Percentiles rank a stretch among this genome's conserved stretches.
These are phyloP conservation scores for Xiphophorus couchianus DNA, from an alignment of 2,113 vertebrate genomes.

Conservation along the genomic window DNA sequence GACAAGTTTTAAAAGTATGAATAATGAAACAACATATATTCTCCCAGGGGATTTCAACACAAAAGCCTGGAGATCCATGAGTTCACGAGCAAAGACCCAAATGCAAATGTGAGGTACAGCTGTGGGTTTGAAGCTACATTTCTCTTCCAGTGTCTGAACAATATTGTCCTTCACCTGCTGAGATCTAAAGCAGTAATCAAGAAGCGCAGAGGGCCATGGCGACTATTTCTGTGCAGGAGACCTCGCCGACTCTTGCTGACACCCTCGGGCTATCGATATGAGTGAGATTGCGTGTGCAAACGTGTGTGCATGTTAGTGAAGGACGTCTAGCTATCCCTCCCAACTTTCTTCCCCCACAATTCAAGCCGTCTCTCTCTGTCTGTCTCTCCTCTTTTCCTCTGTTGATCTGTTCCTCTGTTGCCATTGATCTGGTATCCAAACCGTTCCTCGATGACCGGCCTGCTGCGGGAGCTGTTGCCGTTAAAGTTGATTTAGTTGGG, in stretches of 20 bases:
- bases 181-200: constrained; percentile 68
- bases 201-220: constrained; percentile 48
- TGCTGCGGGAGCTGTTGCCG: constrained; percentile 42
- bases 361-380: constrained; percentile 1
- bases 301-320: constrained; percentile 13
- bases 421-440: constrained; percentile 49
- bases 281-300: constrained; percentile 27
- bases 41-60: constrained; percentile 17
- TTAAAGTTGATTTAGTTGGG: constrained; percentile 63
- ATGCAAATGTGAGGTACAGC: constrained; percentile 56
- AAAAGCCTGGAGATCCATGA: constrained; percentile 27
- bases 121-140: constrained; percentile 27
- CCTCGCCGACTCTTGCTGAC: constrained; percentile 42
- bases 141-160: constrained; percentile 40
- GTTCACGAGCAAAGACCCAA: constrained; percentile 33
- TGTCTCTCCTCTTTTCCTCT: neutral
- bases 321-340: constrained; percentile 21
- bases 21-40: constrained; percentile 29
- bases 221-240: constrained; percentile 44
- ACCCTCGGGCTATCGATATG: constrained; percentile 62
- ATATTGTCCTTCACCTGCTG: constrained; percentile 66
- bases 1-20: constrained; percentile 37
- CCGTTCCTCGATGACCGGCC: constrained; percentile 52
- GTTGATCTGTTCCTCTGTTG: neutral
- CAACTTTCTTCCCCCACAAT: neutral